Conservation (phyloP, 2,888 invertebrate species). For the Tipula vernalis region DNA sequence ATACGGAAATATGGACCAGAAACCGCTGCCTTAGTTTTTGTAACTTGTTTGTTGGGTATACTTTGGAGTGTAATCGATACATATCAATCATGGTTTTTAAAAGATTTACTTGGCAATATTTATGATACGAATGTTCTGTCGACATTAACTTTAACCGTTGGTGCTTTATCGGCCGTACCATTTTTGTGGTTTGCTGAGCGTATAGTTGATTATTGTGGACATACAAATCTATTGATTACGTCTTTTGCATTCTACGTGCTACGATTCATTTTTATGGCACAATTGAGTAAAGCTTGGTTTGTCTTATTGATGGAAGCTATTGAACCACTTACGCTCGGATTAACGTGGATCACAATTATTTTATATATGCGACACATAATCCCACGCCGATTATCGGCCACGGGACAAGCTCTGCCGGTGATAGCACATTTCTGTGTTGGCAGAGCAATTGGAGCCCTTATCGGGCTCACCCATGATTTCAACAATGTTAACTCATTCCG, state of each 20-base stretch:
- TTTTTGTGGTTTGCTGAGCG: constrained; percentile 67
- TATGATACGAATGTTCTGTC: constrained; percentile 19
- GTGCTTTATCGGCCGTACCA: constrained; percentile 52
- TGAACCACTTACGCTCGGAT: constrained; percentile 62
- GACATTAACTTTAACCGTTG: constrained; percentile 28
- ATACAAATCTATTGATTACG: constrained; percentile 68
- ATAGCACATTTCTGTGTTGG: constrained; percentile 69
- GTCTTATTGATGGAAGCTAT: constrained; percentile 56
- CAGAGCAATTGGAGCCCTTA: constrained; percentile 57
- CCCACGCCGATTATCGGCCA: constrained; percentile 61
- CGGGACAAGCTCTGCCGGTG: constrained; percentile 66
- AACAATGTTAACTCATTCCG: constrained; percentile 35
- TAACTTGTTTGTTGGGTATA: constrained; percentile 57
- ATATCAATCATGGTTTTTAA: constrained; percentile 50
- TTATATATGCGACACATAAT: constrained; percentile 71
- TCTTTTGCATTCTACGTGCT: constrained; percentile 73
- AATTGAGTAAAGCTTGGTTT: constrained; percentile 46
- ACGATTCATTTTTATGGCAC: constrained; percentile 52
- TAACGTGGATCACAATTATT: constrained; percentile 69
- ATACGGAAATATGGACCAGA: constrained; percentile 64
- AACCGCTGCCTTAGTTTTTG: constrained; percentile 53
- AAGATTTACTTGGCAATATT: neutral
- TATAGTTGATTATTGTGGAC: constrained; percentile 69
- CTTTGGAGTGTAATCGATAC: constrained; percentile 73
- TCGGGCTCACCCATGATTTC: constrained; percentile 40